Conservation (phyloP, 2,113 vertebrate species). For the Eurypyga helias region DNA sequence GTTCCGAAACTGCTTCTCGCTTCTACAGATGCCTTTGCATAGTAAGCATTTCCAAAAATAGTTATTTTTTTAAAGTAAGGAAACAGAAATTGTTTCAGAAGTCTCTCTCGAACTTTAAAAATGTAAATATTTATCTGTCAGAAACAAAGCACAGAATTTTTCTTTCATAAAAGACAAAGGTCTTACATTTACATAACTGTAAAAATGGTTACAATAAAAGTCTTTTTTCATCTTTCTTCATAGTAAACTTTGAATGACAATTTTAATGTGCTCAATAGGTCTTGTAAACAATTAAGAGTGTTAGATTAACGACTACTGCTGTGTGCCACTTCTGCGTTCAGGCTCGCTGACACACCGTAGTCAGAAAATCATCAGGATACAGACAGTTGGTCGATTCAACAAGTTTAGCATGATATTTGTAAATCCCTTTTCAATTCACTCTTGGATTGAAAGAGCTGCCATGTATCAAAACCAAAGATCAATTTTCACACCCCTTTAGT, state of each 20-base stretch:
- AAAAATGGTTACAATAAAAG: neutral
- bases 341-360: neutral
- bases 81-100: neutral
- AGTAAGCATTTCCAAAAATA: neutral
- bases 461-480: constrained; percentile 23
- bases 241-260: neutral
- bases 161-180: neutral
- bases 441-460: neutral
- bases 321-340: neutral
- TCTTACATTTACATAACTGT: neutral
- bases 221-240: neutral
- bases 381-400: neutral
- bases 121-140: neutral
- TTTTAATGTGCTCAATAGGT: neutral
- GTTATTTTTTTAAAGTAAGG: neutral
- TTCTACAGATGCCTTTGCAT: neutral
- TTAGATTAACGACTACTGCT: neutral
- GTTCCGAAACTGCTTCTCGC: neutral
- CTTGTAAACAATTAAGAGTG: neutral
- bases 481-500: constrained; percentile 37
- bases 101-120: neutral
- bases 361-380: neutral
- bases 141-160: neutral
- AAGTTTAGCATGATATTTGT: neutral
- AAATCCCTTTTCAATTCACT: constrained; percentile 18